A percentile compares a stretch with the other conserved stretches of the same genome.
These are phyloP conservation scores for Homarus americanus DNA, from an alignment of 1,140 invertebrate species.

Conservation along the genomic window DNA sequence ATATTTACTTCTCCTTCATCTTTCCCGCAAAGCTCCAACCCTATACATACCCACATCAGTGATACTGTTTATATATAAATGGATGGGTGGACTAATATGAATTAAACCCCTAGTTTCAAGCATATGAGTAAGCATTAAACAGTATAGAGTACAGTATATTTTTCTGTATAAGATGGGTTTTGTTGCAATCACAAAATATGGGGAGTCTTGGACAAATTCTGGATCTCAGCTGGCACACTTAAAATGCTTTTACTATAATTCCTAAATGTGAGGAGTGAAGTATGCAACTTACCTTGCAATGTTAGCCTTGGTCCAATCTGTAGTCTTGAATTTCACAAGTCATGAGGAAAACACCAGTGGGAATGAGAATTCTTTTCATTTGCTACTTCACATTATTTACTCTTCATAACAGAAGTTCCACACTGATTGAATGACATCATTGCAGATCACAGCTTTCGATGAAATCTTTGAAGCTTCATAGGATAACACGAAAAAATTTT, in stretches of 20 bases:
- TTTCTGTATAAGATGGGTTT: too few species aligned
- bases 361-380: neutral
- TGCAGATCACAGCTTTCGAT: neutral
- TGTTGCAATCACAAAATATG: too few species aligned
- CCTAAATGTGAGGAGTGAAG: neutral
- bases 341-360: neutral
- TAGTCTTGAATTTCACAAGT: neutral
- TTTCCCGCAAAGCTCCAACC: too few species aligned
- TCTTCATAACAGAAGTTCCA: neutral
- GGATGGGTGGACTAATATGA: too few species aligned
- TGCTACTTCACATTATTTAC: neutral
- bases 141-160: too few species aligned
- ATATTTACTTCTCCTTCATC: too few species aligned
- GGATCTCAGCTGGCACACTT: neutral
- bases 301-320: neutral
- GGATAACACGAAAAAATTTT: neutral
- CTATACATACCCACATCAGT: too few species aligned
- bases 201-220: neutral
- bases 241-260: neutral
- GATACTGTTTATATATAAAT: too few species aligned
- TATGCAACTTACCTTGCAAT: neutral
- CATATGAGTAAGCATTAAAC: too few species aligned
- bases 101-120: too few species aligned
- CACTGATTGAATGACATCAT: neutral
- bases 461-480: neutral